Conservation (phyloP, 2,113 vertebrate genomes). For the Gyps fulvus region DNA sequence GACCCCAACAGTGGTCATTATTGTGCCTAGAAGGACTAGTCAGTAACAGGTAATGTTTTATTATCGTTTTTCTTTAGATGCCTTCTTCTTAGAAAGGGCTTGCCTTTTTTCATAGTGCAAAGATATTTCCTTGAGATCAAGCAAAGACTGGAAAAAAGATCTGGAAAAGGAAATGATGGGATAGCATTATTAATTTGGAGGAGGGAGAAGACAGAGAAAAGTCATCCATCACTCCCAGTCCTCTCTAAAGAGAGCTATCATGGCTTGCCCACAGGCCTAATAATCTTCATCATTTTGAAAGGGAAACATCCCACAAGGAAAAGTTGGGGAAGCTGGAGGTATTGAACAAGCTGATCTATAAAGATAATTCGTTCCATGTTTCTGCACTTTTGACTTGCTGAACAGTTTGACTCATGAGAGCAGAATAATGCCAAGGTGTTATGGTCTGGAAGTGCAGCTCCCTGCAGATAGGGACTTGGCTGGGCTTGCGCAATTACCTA, state of each 20-base stretch:
- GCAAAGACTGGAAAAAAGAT: constrained; percentile 1
- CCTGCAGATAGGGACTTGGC: constrained; percentile 70
- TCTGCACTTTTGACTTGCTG: constrained; percentile 61
- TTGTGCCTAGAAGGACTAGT: neutral
- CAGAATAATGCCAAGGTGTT: constrained; percentile 67
- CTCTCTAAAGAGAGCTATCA: constrained; percentile 11
- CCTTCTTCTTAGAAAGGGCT: neutral
- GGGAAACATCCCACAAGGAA: neutral
- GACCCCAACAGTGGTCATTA: neutral
- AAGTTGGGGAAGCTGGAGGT: neutral
- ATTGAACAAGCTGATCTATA: constrained; percentile 54
- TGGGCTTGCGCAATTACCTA: constrained; percentile 66
- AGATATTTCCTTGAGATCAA: neutral
- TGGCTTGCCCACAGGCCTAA: constrained; percentile 14
- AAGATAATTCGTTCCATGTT: constrained; percentile 68
- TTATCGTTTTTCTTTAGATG: neutral
- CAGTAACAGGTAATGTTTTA: neutral
- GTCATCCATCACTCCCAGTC: neutral
- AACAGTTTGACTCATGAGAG: constrained; percentile 63
- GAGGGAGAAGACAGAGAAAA: neutral
- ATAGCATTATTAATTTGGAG: neutral
- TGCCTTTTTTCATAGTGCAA: neutral
- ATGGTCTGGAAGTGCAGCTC: constrained; percentile 58
- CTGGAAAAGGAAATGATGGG: neutral
- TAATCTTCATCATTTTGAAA: constrained; percentile 53